phyloP scores from a whole-genome alignment of 2,888 invertebrate genomes.

The Drosophila maculinotata region DNA sequence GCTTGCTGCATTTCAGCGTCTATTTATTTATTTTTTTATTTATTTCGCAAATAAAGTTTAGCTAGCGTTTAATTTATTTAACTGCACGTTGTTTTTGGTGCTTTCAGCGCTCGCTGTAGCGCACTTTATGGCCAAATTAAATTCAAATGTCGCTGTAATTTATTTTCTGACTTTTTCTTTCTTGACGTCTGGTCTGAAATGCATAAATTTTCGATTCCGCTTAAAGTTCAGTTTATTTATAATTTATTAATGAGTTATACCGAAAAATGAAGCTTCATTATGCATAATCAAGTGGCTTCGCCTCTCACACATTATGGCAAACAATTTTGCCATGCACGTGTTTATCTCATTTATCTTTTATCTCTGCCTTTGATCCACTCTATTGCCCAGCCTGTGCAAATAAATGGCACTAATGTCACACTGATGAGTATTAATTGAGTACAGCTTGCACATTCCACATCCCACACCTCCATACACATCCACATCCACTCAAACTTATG shows the following conservation, averaged over 20 bases:
- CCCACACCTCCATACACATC: constrained; percentile 8
- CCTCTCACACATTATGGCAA: constrained; percentile 1
- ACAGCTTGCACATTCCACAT: constrained; percentile 54
- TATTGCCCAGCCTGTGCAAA: constrained; percentile 36
- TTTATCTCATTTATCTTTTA: constrained; percentile 61
- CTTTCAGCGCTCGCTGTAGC: neutral
- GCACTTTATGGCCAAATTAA: constrained; percentile 70
- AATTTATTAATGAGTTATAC: constrained; percentile 52
- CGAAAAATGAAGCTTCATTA: constrained; percentile 51
- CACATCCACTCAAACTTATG: constrained; percentile 33
- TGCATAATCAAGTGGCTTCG: constrained; percentile 21
- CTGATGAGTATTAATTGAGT: constrained; percentile 81
- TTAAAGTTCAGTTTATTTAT: constrained; percentile 64
- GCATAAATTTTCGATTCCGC: constrained; percentile 48
- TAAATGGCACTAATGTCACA: constrained; percentile 80
- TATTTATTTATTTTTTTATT: constrained; percentile 48
- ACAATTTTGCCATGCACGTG: constrained; percentile 67
- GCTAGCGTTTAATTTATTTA: constrained; percentile 58
- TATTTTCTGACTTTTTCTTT: constrained; percentile 12
- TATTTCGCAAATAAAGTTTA: constrained; percentile 32
- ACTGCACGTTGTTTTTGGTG: constrained; percentile 26
- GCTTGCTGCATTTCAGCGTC: constrained; percentile 3
- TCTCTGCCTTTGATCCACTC: constrained; percentile 42
- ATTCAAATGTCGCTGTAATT: constrained; percentile 58
- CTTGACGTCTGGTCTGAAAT: constrained; percentile 26